Conservation (phyloP, 2,797 vertebrate genomes). For the Micrastur ruficollis region DNA sequence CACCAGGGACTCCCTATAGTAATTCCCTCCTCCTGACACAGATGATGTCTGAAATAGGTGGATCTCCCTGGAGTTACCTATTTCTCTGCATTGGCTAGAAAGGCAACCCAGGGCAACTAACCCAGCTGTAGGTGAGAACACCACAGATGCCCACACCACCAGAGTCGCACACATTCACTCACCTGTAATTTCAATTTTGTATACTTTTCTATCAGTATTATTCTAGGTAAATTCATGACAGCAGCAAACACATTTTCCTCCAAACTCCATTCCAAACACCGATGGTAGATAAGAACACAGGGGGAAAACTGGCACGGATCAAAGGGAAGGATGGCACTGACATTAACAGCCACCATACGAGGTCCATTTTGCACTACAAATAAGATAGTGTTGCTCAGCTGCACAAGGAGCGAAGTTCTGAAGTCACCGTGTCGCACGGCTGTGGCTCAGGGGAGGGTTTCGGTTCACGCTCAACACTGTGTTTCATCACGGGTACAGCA, state of each 20-base stretch:
- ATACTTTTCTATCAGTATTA: not conserved
- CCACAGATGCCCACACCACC: not conserved
- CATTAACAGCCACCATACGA: not conserved
- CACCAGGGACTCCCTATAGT: not conserved
- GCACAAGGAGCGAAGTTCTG: not conserved
- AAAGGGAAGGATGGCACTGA: not conserved
- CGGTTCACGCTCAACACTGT: fast-evolving
- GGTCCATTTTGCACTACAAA: not conserved
- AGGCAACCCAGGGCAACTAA: not conserved
- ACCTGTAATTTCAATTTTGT: not conserved
- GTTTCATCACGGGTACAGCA: not conserved
- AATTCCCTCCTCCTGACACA: not conserved
- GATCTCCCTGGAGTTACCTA: not conserved
- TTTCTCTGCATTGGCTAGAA: not conserved
- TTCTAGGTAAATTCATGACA: not conserved
- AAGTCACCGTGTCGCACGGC: not conserved
- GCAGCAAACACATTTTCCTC: not conserved
- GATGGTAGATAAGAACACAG: not conserved
- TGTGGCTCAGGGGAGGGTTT: not conserved
- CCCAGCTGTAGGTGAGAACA: not conserved
- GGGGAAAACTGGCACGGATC: not conserved
- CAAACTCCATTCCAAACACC: not conserved
- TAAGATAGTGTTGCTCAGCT: not conserved
- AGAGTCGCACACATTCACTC: not conserved
- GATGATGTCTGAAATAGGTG: not conserved